These are phyloP conservation scores for Nothobranchius kuhntae DNA, from an alignment of 2,113 vertebrate genomes.

Conservation along the genomic window DNA sequence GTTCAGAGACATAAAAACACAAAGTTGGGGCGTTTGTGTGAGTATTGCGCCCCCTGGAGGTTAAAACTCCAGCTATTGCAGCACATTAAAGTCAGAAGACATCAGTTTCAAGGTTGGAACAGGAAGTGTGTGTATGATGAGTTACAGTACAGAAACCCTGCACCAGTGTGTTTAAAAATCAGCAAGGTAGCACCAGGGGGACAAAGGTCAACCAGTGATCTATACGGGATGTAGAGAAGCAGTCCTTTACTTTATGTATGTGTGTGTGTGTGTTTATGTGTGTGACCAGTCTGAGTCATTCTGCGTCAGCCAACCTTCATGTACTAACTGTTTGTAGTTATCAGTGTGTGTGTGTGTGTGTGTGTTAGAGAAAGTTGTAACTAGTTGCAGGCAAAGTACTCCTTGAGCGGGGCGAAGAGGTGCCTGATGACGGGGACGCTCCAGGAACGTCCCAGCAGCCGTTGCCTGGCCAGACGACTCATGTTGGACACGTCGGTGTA, in stretches of 20 bases:
- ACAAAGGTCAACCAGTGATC: slow-evolving; percentile 63
- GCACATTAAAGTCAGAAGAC: slow-evolving; percentile 67
- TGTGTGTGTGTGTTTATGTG: slow-evolving; percentile 32
- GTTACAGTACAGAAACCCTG: slow-evolving; percentile 44
- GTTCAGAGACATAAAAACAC: slow-evolving; percentile 34
- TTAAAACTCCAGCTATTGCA: slow-evolving; percentile 39
- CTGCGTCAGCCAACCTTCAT: slow-evolving; percentile 67
- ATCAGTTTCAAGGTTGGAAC: slow-evolving; percentile 63
- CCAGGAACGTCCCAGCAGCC: slow-evolving; percentile 97
- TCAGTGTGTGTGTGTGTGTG: slow-evolving; percentile 34
- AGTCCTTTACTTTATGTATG: slow-evolving; percentile 59
- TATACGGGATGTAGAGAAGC: slow-evolving; percentile 59
- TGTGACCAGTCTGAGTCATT: slow-evolving; percentile 35
- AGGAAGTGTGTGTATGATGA: slow-evolving; percentile 52
- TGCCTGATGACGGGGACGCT: slow-evolving; percentile 98
- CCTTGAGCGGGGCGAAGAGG: slow-evolving; percentile 98
- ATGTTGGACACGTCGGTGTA: slow-evolving; percentile 99
- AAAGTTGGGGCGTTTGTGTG: slow-evolving; percentile 34
- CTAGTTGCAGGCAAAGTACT: slow-evolving; percentile 98
- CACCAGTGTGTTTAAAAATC: slow-evolving; percentile 36
- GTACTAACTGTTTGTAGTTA: slow-evolving; percentile 52
- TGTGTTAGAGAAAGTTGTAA: slow-evolving; percentile 43
- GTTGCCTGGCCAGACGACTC: slow-evolving; percentile 97
- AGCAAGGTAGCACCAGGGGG: slow-evolving; percentile 72
- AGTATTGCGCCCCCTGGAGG: slow-evolving; percentile 36